phyloP scores from a whole-genome alignment of 2,797 vertebrate genomes.

The Microctenopoma steveboyesi region DNA sequence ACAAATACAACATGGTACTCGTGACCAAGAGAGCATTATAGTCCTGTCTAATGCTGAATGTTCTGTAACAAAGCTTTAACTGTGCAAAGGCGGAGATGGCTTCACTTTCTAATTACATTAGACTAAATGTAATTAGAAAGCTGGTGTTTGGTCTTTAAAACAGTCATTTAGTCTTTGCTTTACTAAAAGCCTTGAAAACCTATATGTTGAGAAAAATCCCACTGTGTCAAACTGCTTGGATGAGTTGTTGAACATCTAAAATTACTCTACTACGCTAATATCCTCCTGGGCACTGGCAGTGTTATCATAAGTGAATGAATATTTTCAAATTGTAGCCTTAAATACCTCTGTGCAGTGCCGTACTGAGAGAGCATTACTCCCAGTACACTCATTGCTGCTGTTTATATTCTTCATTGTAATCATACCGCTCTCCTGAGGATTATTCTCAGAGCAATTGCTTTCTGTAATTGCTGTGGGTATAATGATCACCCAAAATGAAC shows the following conservation, averaged over 20 bases:
- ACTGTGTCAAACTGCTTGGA: neutral
- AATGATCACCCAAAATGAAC: conserved; percentile 46
- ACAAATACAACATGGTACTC: conserved; percentile 47
- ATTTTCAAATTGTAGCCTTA: conserved; percentile 22
- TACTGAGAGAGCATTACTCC: conserved; percentile 9
- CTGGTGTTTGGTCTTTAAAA: neutral
- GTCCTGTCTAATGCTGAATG: conserved; percentile 3
- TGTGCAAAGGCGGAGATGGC: conserved; percentile 9
- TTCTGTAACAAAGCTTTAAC: conserved; percentile 3
- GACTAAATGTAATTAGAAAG: neutral
- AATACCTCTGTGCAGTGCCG: conserved; percentile 36
- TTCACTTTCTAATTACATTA: neutral
- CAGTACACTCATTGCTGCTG: neutral
- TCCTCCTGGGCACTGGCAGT: neutral
- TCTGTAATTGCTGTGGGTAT: conserved; percentile 37
- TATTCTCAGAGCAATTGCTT: conserved; percentile 34
- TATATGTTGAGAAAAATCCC: neutral
- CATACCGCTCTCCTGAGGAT: conserved; percentile 14
- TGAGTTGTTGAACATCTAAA: too few species aligned
- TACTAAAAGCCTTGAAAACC: neutral
- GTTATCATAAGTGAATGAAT: conserved; percentile 24
- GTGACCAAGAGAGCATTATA: conserved; percentile 26
- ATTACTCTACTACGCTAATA: conserved; percentile 1
- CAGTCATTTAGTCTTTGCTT: neutral
- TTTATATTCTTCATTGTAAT: conserved; percentile 20